Evolutionary conservation across 2,797 vertebrate genomes (phyloP).

Genomic region (Poeciliopsis turneri): DNA sequence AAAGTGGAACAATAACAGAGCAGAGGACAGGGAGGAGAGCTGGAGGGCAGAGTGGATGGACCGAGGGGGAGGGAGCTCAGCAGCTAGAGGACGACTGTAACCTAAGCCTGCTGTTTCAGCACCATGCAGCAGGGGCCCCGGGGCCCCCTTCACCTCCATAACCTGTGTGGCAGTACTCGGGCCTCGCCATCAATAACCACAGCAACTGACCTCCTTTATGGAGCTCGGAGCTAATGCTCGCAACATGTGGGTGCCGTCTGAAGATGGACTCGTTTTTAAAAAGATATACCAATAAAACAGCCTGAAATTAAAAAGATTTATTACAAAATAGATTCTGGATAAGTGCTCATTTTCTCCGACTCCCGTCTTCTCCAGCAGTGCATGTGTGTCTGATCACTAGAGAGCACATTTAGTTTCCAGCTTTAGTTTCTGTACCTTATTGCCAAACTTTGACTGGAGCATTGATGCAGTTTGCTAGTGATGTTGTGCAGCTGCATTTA

Average conservation of each 20-base stretch:
- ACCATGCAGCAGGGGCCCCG: conserved; percentile 84
- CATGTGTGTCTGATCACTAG: not conserved
- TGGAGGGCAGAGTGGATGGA: conserved; percentile 46
- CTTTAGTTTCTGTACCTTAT: not conserved
- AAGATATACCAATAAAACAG: not conserved
- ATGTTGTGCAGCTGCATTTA: not conserved
- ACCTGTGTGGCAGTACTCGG: conserved; percentile 64
- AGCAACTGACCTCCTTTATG: conserved; percentile 61
- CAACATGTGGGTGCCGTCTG: conserved; percentile 31
- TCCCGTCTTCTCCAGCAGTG: not conserved
- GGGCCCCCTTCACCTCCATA: conserved; percentile 76
- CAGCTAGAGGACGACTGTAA: conserved; percentile 79
- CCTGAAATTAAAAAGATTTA: not conserved
- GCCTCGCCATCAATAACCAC: conserved; percentile 78
- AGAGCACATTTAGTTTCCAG: not conserved
- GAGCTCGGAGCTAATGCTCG: conserved; percentile 33
- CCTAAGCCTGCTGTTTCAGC: conserved; percentile 88
- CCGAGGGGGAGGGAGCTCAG: conserved; percentile 24
- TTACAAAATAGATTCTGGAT: not conserved
- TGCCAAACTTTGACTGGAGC: not conserved
- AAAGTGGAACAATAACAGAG: conserved; percentile 91
- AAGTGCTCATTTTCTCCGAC: not conserved
- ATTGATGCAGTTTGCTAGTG: not conserved
- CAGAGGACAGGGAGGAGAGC: conserved; percentile 72
- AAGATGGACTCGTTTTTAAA: not conserved